Percentiles rank a stretch among this genome's conserved stretches.
Conservation (phyloP, 2,888 invertebrate genomes). For the Eumerus sabulonum region DNA sequence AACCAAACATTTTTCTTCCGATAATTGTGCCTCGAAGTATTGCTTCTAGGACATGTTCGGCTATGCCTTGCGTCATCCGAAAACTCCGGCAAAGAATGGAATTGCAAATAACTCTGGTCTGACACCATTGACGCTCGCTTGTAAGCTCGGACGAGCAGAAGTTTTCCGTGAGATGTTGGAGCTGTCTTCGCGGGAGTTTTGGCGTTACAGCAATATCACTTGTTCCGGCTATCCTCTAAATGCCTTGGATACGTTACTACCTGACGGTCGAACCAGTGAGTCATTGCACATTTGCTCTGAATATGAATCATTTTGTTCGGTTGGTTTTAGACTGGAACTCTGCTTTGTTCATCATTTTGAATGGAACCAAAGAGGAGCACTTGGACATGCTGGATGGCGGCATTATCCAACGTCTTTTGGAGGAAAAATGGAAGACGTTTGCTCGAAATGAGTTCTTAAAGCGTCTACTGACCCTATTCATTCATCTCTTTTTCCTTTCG, state of each 20-base stretch:
- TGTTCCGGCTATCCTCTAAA: conserved; percentile 98
- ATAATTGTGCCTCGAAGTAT: background rate
- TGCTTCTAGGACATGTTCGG: conserved; percentile 95
- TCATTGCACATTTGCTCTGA: background rate
- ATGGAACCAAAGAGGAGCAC: conserved; percentile 98
- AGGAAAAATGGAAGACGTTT: conserved; percentile 99
- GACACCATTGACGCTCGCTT: conserved; percentile 97
- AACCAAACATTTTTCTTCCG: background rate
- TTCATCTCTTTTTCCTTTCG: conserved; percentile 93
- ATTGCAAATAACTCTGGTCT: conserved; percentile 93
- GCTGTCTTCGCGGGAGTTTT: conserved; percentile 95
- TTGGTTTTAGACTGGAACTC: conserved; percentile 94
- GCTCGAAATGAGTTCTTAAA: conserved; percentile 96
- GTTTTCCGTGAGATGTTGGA: conserved; percentile 99
- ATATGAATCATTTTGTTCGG: background rate
- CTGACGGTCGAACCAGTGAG: conserved; percentile 95
- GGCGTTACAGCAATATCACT: conserved; percentile 99
- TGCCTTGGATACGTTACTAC: conserved; percentile 95
- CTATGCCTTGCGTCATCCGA: conserved; percentile 96
- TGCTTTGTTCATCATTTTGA: conserved; percentile 97
- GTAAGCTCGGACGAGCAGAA: conserved; percentile 96
- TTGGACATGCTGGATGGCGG: conserved; percentile 99
- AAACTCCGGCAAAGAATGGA: conserved; percentile 94
- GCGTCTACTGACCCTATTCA: conserved; percentile 90
- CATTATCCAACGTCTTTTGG: conserved; percentile 96